Conservation (phyloP, 1,140 invertebrate genomes). For the Coelopa frigida region DNA sequence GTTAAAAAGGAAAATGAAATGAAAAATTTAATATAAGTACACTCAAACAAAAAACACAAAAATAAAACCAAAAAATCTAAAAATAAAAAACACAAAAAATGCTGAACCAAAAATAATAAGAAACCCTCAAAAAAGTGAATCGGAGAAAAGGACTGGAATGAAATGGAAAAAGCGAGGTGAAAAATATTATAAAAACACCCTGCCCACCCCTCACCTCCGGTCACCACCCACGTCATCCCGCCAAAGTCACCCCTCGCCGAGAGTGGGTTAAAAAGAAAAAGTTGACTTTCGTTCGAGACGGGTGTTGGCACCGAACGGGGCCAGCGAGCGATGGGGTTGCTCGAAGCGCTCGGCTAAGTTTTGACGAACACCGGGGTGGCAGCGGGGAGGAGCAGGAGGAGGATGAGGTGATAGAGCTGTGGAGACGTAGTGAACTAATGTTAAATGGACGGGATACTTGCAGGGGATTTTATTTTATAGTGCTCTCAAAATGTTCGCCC, state of each 20-base stretch:
- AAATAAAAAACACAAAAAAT: not conserved
- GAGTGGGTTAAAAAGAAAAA: constrained; percentile 8
- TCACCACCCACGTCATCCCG: not conserved
- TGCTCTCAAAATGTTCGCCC: no score
- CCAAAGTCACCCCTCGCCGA: constrained; percentile 1
- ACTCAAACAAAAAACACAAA: not conserved
- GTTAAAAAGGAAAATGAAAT: constrained; percentile 11
- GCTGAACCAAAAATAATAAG: constrained; percentile 1
- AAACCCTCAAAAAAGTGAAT: constrained; percentile 4
- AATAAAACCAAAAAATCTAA: not conserved
- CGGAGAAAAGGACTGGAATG: constrained; percentile 3
- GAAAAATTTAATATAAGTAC: not conserved
- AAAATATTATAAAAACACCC: constrained; percentile 1
- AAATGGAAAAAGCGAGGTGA: not conserved
- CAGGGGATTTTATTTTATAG: no score
- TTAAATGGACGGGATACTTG: no score
- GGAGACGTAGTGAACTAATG: no score
- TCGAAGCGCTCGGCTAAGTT: no score
- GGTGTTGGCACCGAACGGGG: no score
- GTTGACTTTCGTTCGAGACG: no score
- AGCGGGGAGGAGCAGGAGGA: no score
- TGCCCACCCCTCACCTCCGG: not conserved
- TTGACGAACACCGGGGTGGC: no score
- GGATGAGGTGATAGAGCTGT: no score
- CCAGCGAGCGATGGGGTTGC: no score